These are phyloP conservation scores for Aphelocoma californica DNA, from an alignment of 2,797 vertebrate genomes.

Conservation along the genomic window DNA sequence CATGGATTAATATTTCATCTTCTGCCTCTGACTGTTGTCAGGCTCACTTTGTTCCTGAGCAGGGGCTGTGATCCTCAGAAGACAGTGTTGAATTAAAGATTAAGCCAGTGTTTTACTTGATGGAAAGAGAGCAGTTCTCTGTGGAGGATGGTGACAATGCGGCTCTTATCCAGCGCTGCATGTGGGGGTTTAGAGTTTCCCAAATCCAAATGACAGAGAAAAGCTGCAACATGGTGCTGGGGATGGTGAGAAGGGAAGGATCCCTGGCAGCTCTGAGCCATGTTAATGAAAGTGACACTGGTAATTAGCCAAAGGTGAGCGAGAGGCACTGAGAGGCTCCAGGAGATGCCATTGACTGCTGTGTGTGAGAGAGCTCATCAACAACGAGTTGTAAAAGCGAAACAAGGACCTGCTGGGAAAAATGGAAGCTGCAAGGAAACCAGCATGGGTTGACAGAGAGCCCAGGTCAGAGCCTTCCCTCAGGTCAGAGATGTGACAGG, in stretches of 20 bases:
- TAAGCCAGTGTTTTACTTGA: conserved; percentile 17
- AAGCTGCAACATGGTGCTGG: neutral
- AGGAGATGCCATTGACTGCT: neutral
- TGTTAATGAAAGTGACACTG: neutral
- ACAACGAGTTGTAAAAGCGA: accelerated
- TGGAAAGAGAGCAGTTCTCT: neutral
- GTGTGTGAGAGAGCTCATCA: neutral
- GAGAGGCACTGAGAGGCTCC: neutral
- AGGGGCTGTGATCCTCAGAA: conserved; percentile 46
- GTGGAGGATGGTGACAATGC: neutral
- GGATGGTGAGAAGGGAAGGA: neutral
- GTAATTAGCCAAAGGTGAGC: neutral
- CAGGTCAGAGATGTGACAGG: neutral
- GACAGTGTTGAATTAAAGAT: conserved; percentile 50
- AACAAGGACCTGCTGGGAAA: neutral
- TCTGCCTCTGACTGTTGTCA: conserved; percentile 16
- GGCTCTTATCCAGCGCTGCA: neutral
- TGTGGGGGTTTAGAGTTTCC: neutral
- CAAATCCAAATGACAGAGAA: neutral
- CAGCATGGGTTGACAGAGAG: accelerated
- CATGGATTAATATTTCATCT: conserved; percentile 61
- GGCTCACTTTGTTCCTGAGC: conserved; percentile 24
- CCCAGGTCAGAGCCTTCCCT: neutral
- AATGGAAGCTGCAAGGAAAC: neutral
- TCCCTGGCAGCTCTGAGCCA: neutral